phyloP scores from a whole-genome alignment of 2,113 vertebrate species.

The Elanus axillaris region DNA sequence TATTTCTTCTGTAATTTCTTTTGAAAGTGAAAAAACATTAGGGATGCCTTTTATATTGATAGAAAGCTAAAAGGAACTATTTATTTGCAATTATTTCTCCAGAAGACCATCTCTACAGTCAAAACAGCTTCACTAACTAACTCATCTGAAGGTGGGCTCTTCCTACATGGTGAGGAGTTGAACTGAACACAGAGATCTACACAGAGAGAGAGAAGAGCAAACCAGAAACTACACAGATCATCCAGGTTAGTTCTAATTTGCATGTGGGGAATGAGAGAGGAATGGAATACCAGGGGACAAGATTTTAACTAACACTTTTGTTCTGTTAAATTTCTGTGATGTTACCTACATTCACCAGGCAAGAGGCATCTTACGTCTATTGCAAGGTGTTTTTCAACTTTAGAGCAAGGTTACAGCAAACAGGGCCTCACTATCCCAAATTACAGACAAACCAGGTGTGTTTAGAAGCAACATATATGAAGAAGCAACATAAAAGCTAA shows the following conservation, averaged over 20 bases:
- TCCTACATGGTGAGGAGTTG: background rate
- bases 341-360: background rate
- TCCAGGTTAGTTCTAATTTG: constrained; percentile 21
- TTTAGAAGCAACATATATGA: background rate
- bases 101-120: background rate
- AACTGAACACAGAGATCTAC: background rate
- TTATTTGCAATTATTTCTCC: background rate
- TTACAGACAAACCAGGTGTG: background rate
- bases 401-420: background rate
- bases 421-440: background rate
- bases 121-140: background rate
- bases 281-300: background rate
- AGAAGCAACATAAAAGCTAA: background rate
- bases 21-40: background rate
- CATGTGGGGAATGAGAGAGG: background rate
- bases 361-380: background rate
- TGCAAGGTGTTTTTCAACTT: background rate
- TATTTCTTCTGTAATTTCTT: background rate
- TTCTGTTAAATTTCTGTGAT: background rate
- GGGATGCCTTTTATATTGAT: background rate
- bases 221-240: background rate
- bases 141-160: background rate
- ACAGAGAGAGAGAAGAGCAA: background rate
- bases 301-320: background rate
- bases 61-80: background rate